phyloP scores from a whole-genome alignment of 1,140 invertebrate genomes.

The Pseudomyrmex concolor region DNA sequence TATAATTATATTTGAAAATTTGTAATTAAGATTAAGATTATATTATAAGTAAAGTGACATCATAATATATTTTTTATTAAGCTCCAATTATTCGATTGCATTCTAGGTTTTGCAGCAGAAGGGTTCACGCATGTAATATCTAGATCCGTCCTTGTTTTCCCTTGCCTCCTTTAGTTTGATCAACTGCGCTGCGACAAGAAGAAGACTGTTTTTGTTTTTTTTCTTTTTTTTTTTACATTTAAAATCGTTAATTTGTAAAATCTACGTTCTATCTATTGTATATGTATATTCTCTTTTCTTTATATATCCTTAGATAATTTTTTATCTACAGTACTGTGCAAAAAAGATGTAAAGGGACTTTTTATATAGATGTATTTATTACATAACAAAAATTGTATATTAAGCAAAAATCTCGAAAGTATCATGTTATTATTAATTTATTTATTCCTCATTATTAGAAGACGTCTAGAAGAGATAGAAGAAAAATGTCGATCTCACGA shows the following conservation, averaged over 20 bases:
- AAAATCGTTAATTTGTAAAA: slow-evolving; percentile 65
- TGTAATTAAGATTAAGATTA: slow-evolving; percentile 27
- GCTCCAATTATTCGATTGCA: slow-evolving; percentile 68
- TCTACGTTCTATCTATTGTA: slow-evolving; percentile 59
- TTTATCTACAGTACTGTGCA: slow-evolving; percentile 58
- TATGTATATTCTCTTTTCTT: neutral
- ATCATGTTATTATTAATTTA: slow-evolving; percentile 48
- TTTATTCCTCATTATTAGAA: slow-evolving; percentile 44
- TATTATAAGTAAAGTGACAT: slow-evolving; percentile 23
- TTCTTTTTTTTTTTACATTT: slow-evolving; percentile 74
- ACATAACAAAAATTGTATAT: slow-evolving; percentile 48
- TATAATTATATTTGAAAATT: neutral
- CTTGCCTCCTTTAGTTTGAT: slow-evolving; percentile 76
- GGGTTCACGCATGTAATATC: slow-evolving; percentile 93
- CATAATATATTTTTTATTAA: slow-evolving; percentile 55
- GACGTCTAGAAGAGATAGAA: slow-evolving; percentile 3
- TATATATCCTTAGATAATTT: slow-evolving; percentile 46
- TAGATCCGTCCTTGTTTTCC: slow-evolving; percentile 77
- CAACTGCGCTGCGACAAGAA: slow-evolving; percentile 76
- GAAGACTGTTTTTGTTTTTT: slow-evolving; percentile 79
- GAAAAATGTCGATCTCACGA: slow-evolving; percentile 58
- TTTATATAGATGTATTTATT: slow-evolving; percentile 65
- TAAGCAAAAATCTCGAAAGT: slow-evolving; percentile 68
- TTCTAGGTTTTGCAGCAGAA: slow-evolving; percentile 92
- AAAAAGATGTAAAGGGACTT: slow-evolving; percentile 53